These are phyloP conservation scores for Echinometra lucunter DNA, from an alignment of 53 echinoderm and acorn worm genomes.

Conservation along the genomic window DNA sequence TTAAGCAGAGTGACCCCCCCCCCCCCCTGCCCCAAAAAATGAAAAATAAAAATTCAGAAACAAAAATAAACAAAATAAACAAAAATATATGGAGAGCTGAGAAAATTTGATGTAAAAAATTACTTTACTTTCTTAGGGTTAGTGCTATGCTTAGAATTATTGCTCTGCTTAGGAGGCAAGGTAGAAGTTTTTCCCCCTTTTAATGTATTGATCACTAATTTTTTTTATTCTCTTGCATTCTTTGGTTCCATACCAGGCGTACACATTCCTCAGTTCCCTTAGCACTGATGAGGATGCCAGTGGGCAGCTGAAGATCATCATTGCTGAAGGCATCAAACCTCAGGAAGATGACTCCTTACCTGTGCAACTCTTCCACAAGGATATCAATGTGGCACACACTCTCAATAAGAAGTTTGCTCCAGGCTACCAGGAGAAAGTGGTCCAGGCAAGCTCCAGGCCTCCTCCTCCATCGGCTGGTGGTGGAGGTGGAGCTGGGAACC, in stretches of 20 bases:
- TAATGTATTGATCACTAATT: neutral
- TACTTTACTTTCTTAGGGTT: no score
- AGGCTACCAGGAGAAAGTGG: conserved; percentile 26
- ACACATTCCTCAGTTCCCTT: neutral
- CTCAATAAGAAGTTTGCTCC: conserved; percentile 59
- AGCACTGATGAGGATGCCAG: neutral
- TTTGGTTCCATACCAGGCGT: conserved; percentile 31
- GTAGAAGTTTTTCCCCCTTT: no score
- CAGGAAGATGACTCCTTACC: conserved; percentile 54
- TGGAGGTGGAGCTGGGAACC: neutral
- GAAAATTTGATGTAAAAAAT: no score
- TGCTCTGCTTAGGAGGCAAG: no score
- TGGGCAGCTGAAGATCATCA: conserved; percentile 40
- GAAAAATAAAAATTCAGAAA: no score
- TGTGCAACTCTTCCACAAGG: conserved; percentile 44
- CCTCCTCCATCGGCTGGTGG: neutral
- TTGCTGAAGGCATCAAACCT: conserved; percentile 15
- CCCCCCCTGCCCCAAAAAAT: no score
- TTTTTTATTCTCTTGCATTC: neutral
- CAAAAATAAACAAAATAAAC: no score
- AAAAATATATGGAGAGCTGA: no score
- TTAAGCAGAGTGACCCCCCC: neutral
- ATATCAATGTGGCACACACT: conserved; percentile 47
- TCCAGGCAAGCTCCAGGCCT: neutral
- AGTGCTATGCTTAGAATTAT: no score